Base-by-base conservation (phyloP, 2,113 vertebrate species). In the Podocnemis expansa region DNA sequence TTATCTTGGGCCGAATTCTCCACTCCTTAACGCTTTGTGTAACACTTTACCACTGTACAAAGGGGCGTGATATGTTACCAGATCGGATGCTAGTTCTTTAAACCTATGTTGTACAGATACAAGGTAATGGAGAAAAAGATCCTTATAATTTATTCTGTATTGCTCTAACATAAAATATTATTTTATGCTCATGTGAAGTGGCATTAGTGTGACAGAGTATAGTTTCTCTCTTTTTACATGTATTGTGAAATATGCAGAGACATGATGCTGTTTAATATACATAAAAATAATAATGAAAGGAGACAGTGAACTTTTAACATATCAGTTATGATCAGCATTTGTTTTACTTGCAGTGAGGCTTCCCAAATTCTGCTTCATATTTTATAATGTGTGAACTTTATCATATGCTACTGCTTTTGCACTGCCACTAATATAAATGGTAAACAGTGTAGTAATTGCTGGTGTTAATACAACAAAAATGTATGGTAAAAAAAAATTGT, bases 361-460 rank as follows among this genome's bases (percentile, higher is more conserved):
- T 94, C 87, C 84, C 80, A 91, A 87, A 94, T 94, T 87, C 10
- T 56, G 11, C 76, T 93, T 84, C 89, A 38, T 60, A 84, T 87
- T 88, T 96, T 87, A 76, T 85, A 85, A 85, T 89, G n/a, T n/a
- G n/a, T n/a, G n/a, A n/a, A n/a, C n/a, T n/a, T n/a, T n/a, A 85
- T 90, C 93, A 76, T 87, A 85, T 52, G 47, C 78, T 63, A 49
- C 47, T 82, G 83, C 85, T 52, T 29, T 85, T n/a, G 94, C 91
- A 94, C 79, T 96, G 63, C 49, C 93, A 89, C 88, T 90, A 91
- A 82, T 8, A 43, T 52, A 55, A 56, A 90, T 34, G 91, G 10
- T 9, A 0, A 87, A 27, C 24, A 93, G 87, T 82, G 63, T 24
- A 60, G 84, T 80, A 90, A 91, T 93, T 91, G 80, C 27, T 87